These are phyloP conservation scores for Poeciliopsis paucimaculata DNA, from an alignment of 2,797 vertebrate species.

Conservation along the genomic window DNA sequence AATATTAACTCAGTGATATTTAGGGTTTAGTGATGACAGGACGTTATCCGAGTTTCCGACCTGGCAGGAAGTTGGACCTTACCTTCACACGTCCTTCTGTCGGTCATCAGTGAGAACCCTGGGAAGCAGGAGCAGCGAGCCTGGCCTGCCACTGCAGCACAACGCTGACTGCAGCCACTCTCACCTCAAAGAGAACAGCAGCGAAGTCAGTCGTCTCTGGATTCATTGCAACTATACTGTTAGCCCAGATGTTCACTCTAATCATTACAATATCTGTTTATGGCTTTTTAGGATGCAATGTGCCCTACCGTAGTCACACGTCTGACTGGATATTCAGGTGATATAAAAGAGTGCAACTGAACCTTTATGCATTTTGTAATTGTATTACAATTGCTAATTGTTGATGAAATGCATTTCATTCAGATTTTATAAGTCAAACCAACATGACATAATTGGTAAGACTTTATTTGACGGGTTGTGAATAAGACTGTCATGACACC, in stretches of 20 bases:
- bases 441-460: no score
- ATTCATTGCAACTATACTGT: background rate
- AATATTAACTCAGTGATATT: background rate
- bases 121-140: conserved; percentile 87
- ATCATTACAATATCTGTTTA: conserved; percentile 14
- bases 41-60: background rate
- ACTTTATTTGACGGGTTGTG: no score
- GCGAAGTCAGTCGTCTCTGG: background rate
- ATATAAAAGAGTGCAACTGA: no score
- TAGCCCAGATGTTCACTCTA: conserved; percentile 21
- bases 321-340: background rate
- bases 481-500: no score
- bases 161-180: conserved; percentile 86
- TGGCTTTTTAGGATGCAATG: background rate
- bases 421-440: no score
- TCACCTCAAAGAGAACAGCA: conserved; percentile 76
- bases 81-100: conserved; percentile 84
- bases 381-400: no score
- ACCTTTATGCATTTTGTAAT: no score
- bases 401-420: no score
- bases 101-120: conserved; percentile 85
- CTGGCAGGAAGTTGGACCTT: conserved; percentile 12
- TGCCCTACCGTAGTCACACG: background rate
- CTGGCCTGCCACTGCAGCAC: conserved; percentile 66
- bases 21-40: conserved; percentile 1